Base-by-base conservation (phyloP, 2,888 invertebrate genomes). In the Cephus spinipes region DNA sequence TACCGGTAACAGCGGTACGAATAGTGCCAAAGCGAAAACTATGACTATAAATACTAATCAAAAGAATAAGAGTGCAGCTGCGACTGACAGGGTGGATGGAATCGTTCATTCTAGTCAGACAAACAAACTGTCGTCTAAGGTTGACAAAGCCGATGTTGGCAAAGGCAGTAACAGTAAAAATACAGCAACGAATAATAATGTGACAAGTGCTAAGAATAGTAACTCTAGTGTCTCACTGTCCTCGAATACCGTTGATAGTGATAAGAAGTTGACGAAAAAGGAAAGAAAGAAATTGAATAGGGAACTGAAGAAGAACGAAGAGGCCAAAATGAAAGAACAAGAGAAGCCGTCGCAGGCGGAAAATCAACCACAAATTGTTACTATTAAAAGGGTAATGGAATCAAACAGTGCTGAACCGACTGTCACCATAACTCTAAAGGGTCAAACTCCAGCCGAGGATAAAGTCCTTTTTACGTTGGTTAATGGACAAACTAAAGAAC, bases 341-440 rank as follows among this genome's bases (percentile, higher is more conserved):
- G 84, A 83, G 76, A 85, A 82, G 82, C 69, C 80, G 23, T 68
- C 79, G 23, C 83, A 81, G 32, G 11, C 82, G 9, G 88, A 89
- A 23, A 87, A 83, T 69, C 89, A 89, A 73, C 88, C 89, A 9
- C 90, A 92, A 78, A 90, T 91, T 55, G 96, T 96, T 2, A 96
- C 96, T 11, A 96, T 96, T 79, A 94, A 95, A 80, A 92, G 95
- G 75, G 94, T 95, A 2, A 94, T 95, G 91, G 94, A 95, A 83
- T 94, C 94, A 11, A 94, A 94, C 85, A 93, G 92, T 82, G 93
- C 94, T 0, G 95, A 95, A 83, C 95, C 96, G 12, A 95, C 95
- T 34, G 96, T 96, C 1, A 96, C 96, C 0, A 96, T 96, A 75
- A 96, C 96, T 0, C 92, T 96, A 40, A 95, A 95, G 87, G 96